Base-by-base conservation (phyloP, 2,113 vertebrate species). In the Silurus asotus region DNA sequence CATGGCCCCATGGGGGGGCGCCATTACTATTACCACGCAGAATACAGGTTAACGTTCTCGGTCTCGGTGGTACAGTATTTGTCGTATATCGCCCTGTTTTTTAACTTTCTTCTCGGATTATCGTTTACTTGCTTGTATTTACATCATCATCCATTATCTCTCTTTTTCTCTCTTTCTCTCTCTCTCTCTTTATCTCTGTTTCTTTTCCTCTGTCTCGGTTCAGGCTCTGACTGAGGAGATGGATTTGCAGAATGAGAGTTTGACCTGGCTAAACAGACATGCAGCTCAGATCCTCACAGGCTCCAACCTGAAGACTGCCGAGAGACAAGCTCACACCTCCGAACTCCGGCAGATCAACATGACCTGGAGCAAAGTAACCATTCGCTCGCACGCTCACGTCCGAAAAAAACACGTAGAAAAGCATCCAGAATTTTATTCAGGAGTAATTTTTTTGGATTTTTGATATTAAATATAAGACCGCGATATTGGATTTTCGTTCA, bases 201-300 rank as follows among this genome's bases (percentile, higher is more conserved):
- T 37, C 37, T 37, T 84, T 62, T 62, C 81, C 37, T 37, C 2
- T 37, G 37, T 37, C 2, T 37, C 37, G 37, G 83, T 28, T 79
- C 84, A 99, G 97, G 93, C 93, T 6, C 90, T 98, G 65, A 94
- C 90, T 14, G 93, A 94, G 77, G 95, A 99, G 82, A 95, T 97
- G 94, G 96, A 97, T 17, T 15, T 84, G 0, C 94, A 97, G 86
- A 95, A 94, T 48, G 95, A 96, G 65, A 96, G 93, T 23, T 93
- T 98, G 17, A 94, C 94, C 37, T 98, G 96, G 97, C 88, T 99
- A 81, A 99, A 97, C 90, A 96, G 95, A 89, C 93, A 93, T 7
- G 96, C 95, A 72, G 88, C 96, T 80, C 96, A 96, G 82, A 91
- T 98, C 67, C 92, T 99, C 87, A 92, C 95, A 88, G 95, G 92